phyloP scores from a whole-genome alignment of 1,140 invertebrate species.

The Campoletis sonorensis region DNA sequence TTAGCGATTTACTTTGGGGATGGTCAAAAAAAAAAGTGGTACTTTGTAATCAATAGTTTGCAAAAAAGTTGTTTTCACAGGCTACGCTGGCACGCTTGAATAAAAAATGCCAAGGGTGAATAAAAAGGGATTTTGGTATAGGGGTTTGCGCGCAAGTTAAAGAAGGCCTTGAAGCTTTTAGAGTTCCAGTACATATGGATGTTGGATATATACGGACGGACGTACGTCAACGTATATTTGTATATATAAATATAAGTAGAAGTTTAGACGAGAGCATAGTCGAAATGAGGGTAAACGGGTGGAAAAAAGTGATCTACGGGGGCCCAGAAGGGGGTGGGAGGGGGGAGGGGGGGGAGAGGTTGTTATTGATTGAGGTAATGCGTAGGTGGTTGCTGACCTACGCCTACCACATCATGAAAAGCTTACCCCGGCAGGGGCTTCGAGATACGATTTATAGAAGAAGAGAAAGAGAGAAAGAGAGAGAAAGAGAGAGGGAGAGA shows the following conservation, averaged over 20 bases:
- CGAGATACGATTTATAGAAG: not conserved
- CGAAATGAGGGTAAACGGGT: conserved; percentile 8
- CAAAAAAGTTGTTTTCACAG: too few relatives aligned
- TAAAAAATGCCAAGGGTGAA: too few relatives aligned
- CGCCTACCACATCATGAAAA: conserved; percentile 60
- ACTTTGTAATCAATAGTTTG: too few relatives aligned
- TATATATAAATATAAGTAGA: not conserved
- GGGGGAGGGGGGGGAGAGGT: not conserved
- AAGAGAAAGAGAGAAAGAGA: not conserved
- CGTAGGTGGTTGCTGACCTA: conserved; percentile 73
- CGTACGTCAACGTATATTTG: not conserved
- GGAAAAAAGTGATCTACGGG: not conserved
- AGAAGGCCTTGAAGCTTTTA: not conserved
- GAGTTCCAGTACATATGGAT: too few relatives aligned
- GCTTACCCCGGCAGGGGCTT: not conserved
- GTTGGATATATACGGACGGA: not conserved
- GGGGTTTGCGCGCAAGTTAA: not conserved
- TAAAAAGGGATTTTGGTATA: not conserved
- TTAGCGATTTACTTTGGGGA: too few relatives aligned
- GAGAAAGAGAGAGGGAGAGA: conserved; percentile 2
- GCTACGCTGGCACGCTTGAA: too few relatives aligned
- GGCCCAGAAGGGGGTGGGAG: not conserved
- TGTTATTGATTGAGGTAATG: conserved; percentile 64
- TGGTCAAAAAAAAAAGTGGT: too few relatives aligned
- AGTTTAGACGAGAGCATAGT: not conserved